phyloP scores from a whole-genome alignment of 2,113 vertebrate genomes.

The Corvus moneduloides region DNA sequence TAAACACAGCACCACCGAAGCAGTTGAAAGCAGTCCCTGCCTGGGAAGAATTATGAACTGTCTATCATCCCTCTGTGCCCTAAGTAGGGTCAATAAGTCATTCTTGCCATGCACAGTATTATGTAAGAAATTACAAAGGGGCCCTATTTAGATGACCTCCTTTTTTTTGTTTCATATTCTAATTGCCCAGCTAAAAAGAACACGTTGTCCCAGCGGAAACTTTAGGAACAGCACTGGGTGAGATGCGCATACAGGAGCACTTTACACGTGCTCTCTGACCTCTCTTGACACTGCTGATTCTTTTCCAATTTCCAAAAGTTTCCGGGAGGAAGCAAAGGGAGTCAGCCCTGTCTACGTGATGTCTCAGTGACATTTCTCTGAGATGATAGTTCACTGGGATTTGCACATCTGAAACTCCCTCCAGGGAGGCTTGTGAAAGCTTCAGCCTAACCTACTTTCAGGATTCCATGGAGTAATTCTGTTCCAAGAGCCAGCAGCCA shows the following conservation, averaged over 20 bases:
- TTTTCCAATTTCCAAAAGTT: neutral
- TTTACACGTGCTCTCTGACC: neutral
- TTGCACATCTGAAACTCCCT: slow-evolving; percentile 38
- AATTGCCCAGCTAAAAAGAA: neutral
- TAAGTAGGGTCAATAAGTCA: neutral
- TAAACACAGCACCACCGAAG: neutral
- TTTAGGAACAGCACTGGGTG: neutral
- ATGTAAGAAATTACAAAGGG: neutral
- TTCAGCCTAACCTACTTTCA: neutral
- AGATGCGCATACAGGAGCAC: neutral
- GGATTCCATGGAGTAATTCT: neutral
- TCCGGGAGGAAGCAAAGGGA: slow-evolving; percentile 5
- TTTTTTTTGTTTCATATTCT: neutral
- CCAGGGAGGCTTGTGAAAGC: neutral
- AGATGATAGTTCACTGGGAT: slow-evolving; percentile 20
- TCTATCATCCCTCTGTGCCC: neutral
- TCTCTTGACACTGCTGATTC: neutral
- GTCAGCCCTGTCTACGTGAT: neutral
- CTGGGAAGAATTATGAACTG: neutral
- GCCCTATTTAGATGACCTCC: neutral
- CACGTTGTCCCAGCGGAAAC: neutral
- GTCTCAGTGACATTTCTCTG: neutral
- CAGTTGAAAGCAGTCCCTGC: neutral
- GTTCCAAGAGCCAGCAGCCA: neutral
- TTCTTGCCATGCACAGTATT: neutral